A percentile compares a stretch with the other conserved stretches of the same genome.
These are phyloP conservation scores for Drosophila merina DNA, from an alignment of 2,888 invertebrate species.

Conservation along the genomic window DNA sequence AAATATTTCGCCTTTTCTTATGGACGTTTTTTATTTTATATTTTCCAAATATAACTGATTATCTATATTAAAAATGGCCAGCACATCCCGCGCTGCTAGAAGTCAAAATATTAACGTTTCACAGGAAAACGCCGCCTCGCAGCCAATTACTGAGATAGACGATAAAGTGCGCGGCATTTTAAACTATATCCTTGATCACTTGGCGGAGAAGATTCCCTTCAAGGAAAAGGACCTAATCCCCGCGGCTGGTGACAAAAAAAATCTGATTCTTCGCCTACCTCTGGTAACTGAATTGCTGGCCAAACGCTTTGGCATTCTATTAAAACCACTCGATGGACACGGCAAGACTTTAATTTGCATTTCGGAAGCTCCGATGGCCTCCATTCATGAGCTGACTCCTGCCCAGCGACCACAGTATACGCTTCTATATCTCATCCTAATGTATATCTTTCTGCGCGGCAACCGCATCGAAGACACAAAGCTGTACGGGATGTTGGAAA, in stretches of 20 bases:
- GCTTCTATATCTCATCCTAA: slow-evolving; percentile 54
- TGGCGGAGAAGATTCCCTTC: slow-evolving; percentile 51
- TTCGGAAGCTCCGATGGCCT: slow-evolving; percentile 45
- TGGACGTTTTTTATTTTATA: neutral
- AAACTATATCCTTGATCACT: slow-evolving; percentile 58
- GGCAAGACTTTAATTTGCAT: slow-evolving; percentile 57
- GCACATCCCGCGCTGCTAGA: slow-evolving; percentile 45
- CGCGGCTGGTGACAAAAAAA: slow-evolving; percentile 24
- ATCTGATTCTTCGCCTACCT: slow-evolving; percentile 32
- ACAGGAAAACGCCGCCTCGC: neutral
- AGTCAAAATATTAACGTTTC: slow-evolving; percentile 8
- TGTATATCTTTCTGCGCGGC: slow-evolving; percentile 63
- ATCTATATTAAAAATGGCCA: slow-evolving; percentile 47
- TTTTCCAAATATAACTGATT: neutral
- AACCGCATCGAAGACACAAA: slow-evolving; percentile 58
- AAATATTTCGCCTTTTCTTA: neutral
- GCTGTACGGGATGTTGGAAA: slow-evolving; percentile 40
- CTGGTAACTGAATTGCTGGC: slow-evolving; percentile 35
- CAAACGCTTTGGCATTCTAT: slow-evolving; percentile 48
- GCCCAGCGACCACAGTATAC: slow-evolving; percentile 52
- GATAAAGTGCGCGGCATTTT: slow-evolving; percentile 43
- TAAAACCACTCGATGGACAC: slow-evolving; percentile 29
- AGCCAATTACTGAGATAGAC: slow-evolving; percentile 12
- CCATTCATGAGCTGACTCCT: slow-evolving; percentile 51
- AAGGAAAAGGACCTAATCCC: slow-evolving; percentile 51